Percentiles rank a stretch among this genome's conserved stretches.
Evolutionary conservation across 2,797 vertebrate genomes (phyloP).

Genomic region (Protosalanx chinensis): DNA sequence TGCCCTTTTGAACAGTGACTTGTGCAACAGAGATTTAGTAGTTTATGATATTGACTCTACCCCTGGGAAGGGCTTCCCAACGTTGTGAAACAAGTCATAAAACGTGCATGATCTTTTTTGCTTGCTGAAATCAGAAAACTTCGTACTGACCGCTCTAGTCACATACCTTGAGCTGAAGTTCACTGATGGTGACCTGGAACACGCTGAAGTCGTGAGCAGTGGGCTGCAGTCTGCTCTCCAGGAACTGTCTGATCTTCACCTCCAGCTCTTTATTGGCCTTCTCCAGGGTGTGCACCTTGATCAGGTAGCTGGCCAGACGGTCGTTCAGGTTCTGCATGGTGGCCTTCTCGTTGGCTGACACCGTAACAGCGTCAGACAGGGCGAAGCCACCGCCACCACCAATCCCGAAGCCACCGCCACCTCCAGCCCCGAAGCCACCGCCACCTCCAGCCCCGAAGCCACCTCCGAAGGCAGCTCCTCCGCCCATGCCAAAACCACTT

Average conservation of each 20-base stretch:
- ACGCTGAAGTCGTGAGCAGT: constrained; percentile 69
- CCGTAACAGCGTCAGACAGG: neutral
- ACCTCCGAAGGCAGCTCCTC: constrained; percentile 10
- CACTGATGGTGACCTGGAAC: constrained; percentile 73
- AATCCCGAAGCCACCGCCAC: constrained; percentile 16
- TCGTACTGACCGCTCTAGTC: no score
- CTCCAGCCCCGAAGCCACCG: constrained; percentile 39
- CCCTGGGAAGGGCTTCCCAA: neutral
- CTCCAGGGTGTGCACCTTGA: constrained; percentile 81
- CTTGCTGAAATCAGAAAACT: no score
- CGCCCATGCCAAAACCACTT: constrained; percentile 40
- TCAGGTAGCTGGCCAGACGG: constrained; percentile 84
- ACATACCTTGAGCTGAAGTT: constrained; percentile 79
- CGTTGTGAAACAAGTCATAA: neutral
- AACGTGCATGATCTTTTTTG: neutral
- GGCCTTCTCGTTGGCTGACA: constrained; percentile 62
- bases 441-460: constrained; percentile 24
- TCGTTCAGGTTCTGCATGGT: constrained; percentile 91
- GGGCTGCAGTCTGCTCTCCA: constrained; percentile 63
- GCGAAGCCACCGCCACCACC: constrained; percentile 27
- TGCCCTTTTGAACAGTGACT: no score
- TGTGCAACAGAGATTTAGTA: no score
- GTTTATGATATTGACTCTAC: neutral
- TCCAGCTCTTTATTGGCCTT: constrained; percentile 80
- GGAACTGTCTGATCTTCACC: constrained; percentile 79